phyloP scores from a whole-genome alignment of 2,797 vertebrate genomes.

The Taeniopygia guttata region DNA sequence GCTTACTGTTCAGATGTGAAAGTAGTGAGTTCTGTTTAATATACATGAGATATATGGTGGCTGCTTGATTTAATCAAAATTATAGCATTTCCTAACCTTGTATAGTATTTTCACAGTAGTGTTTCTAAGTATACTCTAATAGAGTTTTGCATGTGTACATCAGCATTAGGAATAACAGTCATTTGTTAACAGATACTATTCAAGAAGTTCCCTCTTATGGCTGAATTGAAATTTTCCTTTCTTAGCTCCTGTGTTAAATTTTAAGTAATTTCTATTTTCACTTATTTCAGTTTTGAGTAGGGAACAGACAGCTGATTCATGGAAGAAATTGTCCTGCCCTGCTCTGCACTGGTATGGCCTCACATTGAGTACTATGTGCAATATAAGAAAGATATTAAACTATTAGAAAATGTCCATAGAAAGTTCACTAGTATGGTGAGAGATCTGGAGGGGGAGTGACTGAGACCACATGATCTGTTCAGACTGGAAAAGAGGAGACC shows the following conservation, averaged over 20 bases:
- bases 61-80: background rate
- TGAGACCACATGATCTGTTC: background rate
- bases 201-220: background rate
- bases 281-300: background rate
- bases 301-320: background rate
- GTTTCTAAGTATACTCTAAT: background rate
- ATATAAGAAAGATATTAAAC: background rate
- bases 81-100: background rate
- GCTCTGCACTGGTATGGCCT: background rate
- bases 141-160: background rate
- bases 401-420: background rate
- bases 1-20: background rate
- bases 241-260: background rate
- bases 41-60: background rate
- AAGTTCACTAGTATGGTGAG: background rate
- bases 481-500: background rate
- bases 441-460: background rate
- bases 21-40: background rate
- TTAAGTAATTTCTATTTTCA: background rate
- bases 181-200: background rate
- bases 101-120: background rate
- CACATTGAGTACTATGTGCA: background rate
- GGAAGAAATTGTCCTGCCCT: background rate
- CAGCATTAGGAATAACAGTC: background rate
- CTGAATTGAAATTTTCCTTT: background rate